phyloP scores from a whole-genome alignment of 2,797 vertebrate species.

The Margarornis squamiger region DNA sequence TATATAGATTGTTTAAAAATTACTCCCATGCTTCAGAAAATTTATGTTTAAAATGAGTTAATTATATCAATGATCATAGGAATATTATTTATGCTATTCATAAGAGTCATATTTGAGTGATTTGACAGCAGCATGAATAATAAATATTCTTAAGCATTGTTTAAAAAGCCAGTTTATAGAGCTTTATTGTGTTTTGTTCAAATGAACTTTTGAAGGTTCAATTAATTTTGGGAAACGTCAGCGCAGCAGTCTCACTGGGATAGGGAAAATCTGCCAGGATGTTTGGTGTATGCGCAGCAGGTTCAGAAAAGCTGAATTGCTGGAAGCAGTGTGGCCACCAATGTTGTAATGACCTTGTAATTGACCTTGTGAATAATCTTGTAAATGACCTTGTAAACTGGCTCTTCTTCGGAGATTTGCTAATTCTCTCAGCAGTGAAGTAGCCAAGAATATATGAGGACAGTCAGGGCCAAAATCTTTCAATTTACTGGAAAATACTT shows the following conservation, averaged over 20 bases:
- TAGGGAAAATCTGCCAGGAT: not conserved
- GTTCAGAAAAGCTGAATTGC: not conserved
- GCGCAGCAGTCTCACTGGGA: not conserved
- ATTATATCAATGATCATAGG: not conserved
- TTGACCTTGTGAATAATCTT: not conserved
- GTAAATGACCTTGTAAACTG: not conserved
- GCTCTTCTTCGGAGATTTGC: not conserved
- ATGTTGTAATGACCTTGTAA: not conserved
- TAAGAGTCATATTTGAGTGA: not conserved
- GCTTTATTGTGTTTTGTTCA: not conserved
- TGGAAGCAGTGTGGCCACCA: not conserved
- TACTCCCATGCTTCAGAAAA: not conserved
- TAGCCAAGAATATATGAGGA: not conserved
- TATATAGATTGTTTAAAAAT: not conserved
- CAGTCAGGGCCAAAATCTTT: not conserved
- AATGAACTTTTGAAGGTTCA: not conserved
- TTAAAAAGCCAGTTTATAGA: not conserved
- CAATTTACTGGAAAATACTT: constrained; percentile 2
- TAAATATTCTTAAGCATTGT: not conserved
- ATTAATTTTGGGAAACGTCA: not conserved
- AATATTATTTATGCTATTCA: not conserved
- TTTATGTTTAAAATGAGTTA: not conserved
- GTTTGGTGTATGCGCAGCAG: not conserved
- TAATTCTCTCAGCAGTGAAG: not conserved
- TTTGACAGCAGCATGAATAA: not conserved